Evolutionary conservation across 1,140 invertebrate genomes (phyloP).

Genomic region (Ditylenchus dipsaci): DNA sequence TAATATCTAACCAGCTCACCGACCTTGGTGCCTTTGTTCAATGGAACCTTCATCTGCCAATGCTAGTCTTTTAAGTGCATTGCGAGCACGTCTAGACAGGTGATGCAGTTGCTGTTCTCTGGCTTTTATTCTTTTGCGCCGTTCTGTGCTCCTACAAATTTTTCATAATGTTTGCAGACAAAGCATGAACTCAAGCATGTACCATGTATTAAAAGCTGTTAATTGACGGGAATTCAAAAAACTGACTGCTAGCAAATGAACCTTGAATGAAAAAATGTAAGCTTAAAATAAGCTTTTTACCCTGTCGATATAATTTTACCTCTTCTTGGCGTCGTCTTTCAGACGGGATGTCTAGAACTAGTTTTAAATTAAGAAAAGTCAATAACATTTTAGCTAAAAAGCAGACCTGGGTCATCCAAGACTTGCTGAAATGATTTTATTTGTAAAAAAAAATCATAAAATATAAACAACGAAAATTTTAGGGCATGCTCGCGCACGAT

Average conservation of each 20-base stretch:
- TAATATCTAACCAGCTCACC: background rate
- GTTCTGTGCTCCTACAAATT: background rate
- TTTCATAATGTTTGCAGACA: background rate
- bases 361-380: too few species aligned
- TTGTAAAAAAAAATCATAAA: too few species aligned
- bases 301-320: slow-evolving; percentile 3
- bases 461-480: too few species aligned
- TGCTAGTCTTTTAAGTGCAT: slow-evolving; percentile 34
- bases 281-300: slow-evolving; percentile 3
- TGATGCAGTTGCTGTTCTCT: slow-evolving; percentile 26
- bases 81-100: slow-evolving; percentile 32
- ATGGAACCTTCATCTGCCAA: slow-evolving; percentile 11
- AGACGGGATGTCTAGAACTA: slow-evolving; percentile 31
- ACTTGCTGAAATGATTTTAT: slow-evolving; percentile 41
- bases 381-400: too few species aligned
- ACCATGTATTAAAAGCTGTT: slow-evolving; percentile 38
- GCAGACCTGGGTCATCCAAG: slow-evolving; percentile 26
- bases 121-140: slow-evolving; percentile 5
- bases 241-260: slow-evolving; percentile 45
- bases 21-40: slow-evolving; percentile 19
- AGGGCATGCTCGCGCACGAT: too few species aligned
- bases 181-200: slow-evolving; percentile 32
- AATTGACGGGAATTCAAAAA: slow-evolving; percentile 37
- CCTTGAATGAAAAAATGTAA: slow-evolving; percentile 8
- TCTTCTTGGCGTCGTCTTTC: slow-evolving; percentile 39